Conservation (phyloP, 2,113 vertebrate genomes). For the Amblyornis subalaris region DNA sequence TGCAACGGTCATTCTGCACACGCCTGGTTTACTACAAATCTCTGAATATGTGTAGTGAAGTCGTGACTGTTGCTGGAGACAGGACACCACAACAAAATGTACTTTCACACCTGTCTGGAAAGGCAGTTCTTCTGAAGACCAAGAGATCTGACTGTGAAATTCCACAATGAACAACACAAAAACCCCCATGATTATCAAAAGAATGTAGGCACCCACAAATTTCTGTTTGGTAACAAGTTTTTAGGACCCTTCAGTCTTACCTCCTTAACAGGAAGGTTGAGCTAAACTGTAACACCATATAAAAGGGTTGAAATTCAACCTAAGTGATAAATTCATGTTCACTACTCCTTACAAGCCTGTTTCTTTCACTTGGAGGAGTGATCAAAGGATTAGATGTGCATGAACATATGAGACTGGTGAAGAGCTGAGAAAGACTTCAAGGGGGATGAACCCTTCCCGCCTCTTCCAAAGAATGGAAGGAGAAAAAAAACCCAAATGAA, state of each 20-base stretch:
- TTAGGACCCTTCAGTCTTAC: not conserved
- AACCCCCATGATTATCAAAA: not conserved
- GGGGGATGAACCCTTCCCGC: not conserved
- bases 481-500: not conserved
- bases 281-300: not conserved
- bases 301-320: not conserved
- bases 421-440: not conserved
- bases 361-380: not conserved
- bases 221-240: not conserved
- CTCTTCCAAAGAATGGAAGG: not conserved
- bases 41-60: not conserved
- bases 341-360: not conserved
- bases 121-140: not conserved
- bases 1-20: accelerated
- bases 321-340: not conserved
- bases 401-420: not conserved
- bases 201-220: not conserved
- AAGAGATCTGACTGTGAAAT: not conserved
- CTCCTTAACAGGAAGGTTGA: not conserved
- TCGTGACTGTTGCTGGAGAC: not conserved
- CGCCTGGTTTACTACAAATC: not conserved
- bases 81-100: not conserved
- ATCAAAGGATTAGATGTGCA: not conserved
- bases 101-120: not conserved
- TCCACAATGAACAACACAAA: not conserved